Base-by-base conservation (phyloP, 92 coral and sea anemone genomes). In the Bergia puertoricense region DNA sequence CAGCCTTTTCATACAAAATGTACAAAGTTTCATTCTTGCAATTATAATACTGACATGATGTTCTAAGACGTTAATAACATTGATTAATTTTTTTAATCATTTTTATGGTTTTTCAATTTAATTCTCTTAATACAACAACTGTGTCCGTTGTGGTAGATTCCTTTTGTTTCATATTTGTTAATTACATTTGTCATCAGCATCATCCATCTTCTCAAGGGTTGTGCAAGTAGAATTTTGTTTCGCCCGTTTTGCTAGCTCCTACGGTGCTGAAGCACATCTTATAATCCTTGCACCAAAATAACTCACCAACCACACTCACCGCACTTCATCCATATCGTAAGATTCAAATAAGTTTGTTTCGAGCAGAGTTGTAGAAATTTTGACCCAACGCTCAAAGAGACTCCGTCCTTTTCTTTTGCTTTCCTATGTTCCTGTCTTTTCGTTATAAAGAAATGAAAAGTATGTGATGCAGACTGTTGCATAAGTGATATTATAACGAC, bases 401-500 rank as follows among this genome's bases (percentile, higher is more conserved):
- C 23, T 42, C 78, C 46, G 10, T 39, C 50, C 5, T 75, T 41
- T 40, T 16, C 10, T 76, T 20, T 40, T 76, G 54, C 23, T 22
- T 3, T 37, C 23, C 15, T 6, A 23, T 16, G 13, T 13, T 75
- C 18, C 9, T 69, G 36, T 6, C 0, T 43, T 30, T 2, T 20
- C 30, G 4, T 0, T 30, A 23, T 41, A 82, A 15, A 51, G 54
- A 36, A 40, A 30, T 44, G 66, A 84, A 30, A 2, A 20, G 40
- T 16, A 3, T 44, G 72, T 81, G 81, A 42, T 76, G 2, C 6
- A 76, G 11, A 76, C 23, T 39, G 18, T 42, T 43, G 80, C 46
- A 14, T 56, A 5, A 39, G 50, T 40, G 9, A 8, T 5, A 51
- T 82, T 4, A 82, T 84, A 84, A 71, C 87, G 48, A 84, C 87